These are phyloP conservation scores for Gisinianus flammeolus DNA, from an alignment of 2,888 invertebrate species.

Conservation along the genomic window DNA sequence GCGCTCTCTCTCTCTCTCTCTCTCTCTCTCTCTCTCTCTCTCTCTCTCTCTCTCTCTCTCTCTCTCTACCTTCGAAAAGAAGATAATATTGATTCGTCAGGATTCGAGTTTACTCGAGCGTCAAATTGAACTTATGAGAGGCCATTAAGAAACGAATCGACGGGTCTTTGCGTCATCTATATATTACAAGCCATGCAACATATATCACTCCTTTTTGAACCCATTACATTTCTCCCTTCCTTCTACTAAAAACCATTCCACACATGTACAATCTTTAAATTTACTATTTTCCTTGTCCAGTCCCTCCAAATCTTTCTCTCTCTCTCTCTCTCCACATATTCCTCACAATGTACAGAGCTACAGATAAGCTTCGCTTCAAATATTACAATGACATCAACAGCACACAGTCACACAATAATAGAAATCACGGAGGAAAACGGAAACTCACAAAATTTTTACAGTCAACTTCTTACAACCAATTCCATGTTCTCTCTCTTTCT, in stretches of 20 bases:
- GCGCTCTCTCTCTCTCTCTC: too few relatives aligned
- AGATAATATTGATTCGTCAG: constrained; percentile 29
- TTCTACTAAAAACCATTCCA: not conserved
- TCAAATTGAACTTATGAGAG: constrained; percentile 37
- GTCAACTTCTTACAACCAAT: not conserved
- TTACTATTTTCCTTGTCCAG: not conserved
- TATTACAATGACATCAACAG: too few relatives aligned
- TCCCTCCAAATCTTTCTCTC: not conserved
- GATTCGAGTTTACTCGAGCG: constrained; percentile 28
- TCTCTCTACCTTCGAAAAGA: constrained; percentile 21
- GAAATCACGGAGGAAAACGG: not conserved
- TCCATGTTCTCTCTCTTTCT: not conserved
- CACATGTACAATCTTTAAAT: not conserved
- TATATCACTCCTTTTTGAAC: not conserved
- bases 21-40: too few relatives aligned
- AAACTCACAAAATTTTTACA: not conserved
- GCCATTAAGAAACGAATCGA: constrained; percentile 25
- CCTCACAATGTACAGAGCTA: not conserved
- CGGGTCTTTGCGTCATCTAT: constrained; percentile 16
- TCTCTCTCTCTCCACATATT: not conserved
- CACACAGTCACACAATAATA: too few relatives aligned
- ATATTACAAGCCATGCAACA: not conserved
- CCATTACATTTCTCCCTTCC: not conserved
- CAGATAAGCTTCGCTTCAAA: not conserved
- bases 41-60: too few relatives aligned